Base-by-base conservation (phyloP, 2,113 vertebrate genomes). In the Strigops habroptila region DNA sequence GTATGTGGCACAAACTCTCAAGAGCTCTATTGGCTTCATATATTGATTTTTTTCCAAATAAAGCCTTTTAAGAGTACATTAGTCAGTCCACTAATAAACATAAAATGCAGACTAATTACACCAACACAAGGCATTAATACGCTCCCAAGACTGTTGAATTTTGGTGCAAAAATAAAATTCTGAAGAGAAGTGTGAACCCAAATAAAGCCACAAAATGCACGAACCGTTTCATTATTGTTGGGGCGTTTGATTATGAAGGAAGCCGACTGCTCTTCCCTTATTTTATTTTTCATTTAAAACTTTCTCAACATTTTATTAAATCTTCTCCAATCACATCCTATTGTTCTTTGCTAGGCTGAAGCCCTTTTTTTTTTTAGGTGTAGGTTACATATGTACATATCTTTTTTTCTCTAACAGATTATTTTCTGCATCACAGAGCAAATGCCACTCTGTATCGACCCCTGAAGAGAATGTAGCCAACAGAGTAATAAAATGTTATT, bases 41-140 rank as follows among this genome's bases (percentile, higher is more conserved):
- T 98, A 98, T 98, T 96, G 98, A 98, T 97, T 97, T 96, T 85
- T 97, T 96, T 91, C 97, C 97, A 98, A 97, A 98, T 96, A 98
- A 98, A 98, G 97, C 96, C 96, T 97, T 97, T 98, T 96, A 98
- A 98, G 97, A 98, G 97, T 98, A 97, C 97, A 97, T 98, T 97
- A 97, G 97, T 97, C 97, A 97, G 96, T 96, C 88, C 78, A 55
- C 97, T 98, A 98, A 98, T 98, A 98, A 98, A 98, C 97, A 97
- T 97, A 97, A 98, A 97, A 98, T 70, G 83, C 86, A 93, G 97
- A 90, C 95, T 98, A 98, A 98, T 98, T 97, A 97, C 96, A 97
- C 94, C 96, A 59, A 63, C 88, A 95, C 79, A 83, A 95, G 90
- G 90, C 93, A 89, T 96, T 97, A 97, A 97, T 92, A 90, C 0